phyloP scores from a whole-genome alignment of 2,113 vertebrate species.

The Labrus mixtus region DNA sequence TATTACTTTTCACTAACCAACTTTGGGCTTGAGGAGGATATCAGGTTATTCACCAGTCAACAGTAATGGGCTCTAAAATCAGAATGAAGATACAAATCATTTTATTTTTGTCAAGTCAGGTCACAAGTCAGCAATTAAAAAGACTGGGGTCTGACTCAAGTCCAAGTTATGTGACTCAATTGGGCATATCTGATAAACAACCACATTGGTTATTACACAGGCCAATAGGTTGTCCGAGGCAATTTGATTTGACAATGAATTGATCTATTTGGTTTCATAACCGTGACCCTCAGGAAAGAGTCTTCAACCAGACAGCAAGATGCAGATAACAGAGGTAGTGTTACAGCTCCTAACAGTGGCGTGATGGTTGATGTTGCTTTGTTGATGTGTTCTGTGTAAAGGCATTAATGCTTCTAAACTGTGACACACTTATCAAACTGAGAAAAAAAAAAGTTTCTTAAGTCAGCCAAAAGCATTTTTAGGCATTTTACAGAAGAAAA shows the following conservation, averaged over 20 bases:
- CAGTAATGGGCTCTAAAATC: neutral
- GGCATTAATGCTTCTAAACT: constrained; percentile 24
- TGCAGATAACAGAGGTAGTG: too few relatives aligned
- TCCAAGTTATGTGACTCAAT: neutral
- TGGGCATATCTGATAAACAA: neutral
- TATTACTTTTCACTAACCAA: neutral
- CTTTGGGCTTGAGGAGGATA: neutral
- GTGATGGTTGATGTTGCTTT: neutral
- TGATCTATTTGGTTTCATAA: too few relatives aligned
- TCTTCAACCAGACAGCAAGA: neutral
- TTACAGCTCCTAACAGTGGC: neutral
- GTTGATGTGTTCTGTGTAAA: constrained; percentile 22
- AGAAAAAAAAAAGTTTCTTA: constrained; percentile 21
- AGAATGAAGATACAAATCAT: neutral
- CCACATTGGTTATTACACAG: too few relatives aligned
- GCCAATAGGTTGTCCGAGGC: neutral
- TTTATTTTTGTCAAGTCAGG: neutral
- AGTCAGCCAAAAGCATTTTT: constrained; percentile 22
- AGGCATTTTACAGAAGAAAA: neutral
- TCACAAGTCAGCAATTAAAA: neutral
- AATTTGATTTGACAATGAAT: neutral
- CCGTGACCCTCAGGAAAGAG: neutral
- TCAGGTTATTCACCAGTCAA: neutral
- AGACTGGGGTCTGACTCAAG: neutral
- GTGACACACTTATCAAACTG: constrained; percentile 9